These are phyloP conservation scores for Megaleporinus macrocephalus DNA, from an alignment of 2,113 vertebrate species.

Conservation along the genomic window DNA sequence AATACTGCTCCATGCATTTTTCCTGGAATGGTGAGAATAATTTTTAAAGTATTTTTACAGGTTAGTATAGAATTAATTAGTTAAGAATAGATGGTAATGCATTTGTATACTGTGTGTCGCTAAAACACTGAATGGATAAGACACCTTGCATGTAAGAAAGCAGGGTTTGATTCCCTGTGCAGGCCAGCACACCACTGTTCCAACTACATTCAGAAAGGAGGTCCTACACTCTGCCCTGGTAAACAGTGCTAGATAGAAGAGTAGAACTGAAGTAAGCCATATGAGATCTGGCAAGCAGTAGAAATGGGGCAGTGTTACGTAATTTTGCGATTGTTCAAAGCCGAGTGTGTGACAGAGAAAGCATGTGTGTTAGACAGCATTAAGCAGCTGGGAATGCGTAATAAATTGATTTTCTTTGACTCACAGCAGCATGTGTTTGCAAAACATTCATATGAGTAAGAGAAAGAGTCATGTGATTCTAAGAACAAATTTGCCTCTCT, in stretches of 20 bases:
- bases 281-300: conserved; percentile 45
- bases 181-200: no score
- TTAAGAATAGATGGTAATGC: no score
- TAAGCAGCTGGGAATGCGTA: background rate
- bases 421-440: background rate
- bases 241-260: conserved; percentile 20
- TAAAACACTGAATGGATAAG: no score
- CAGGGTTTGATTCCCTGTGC: no score
- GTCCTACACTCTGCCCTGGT: conserved; percentile 21
- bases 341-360: conserved; percentile 26
- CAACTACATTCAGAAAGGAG: conserved; percentile 7
- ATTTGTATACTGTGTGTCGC: no score
- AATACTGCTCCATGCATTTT: no score
- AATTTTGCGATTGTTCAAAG: conserved; percentile 55
- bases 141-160: no score
- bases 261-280: conserved; percentile 57
- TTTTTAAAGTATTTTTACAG: no score
- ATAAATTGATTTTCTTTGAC: background rate
- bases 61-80: no score
- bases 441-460: background rate
- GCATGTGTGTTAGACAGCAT: background rate
- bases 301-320: conserved; percentile 62
- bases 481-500: no score
- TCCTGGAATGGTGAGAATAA: no score
- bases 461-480: background rate